These are phyloP conservation scores for Drosophila multiciliata DNA, from an alignment of 2,888 invertebrate genomes.

Conservation along the genomic window DNA sequence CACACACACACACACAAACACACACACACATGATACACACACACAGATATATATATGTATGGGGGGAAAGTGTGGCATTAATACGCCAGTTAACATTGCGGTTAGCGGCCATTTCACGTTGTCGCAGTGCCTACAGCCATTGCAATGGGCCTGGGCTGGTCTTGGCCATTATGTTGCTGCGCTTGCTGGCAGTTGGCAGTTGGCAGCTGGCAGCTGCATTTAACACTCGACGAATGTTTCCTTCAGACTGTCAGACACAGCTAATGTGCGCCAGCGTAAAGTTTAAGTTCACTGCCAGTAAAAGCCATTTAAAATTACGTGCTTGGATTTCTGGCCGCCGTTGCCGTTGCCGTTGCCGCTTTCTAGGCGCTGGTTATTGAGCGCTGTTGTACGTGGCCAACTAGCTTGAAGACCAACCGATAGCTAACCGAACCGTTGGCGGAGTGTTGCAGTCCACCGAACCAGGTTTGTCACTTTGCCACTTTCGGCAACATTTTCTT, in stretches of 20 bases:
- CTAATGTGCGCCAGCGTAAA: slow-evolving; percentile 75
- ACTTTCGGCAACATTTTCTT: slow-evolving; percentile 58
- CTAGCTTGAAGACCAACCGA: slow-evolving; percentile 24
- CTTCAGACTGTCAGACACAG: slow-evolving; percentile 68
- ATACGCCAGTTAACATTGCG: slow-evolving; percentile 78
- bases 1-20: slow-evolving; percentile 2
- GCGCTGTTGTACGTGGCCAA: slow-evolving; percentile 73
- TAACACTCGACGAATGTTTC: slow-evolving; percentile 72
- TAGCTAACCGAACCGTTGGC: slow-evolving; percentile 7
- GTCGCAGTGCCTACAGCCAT: slow-evolving; percentile 62
- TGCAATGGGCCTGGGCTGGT: slow-evolving; percentile 16
- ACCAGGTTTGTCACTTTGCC: slow-evolving; percentile 75
- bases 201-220: slow-evolving; percentile 76
- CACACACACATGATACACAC: slow-evolving; percentile 3
- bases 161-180: slow-evolving; percentile 39
- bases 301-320: slow-evolving; percentile 83
- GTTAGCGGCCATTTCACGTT: slow-evolving; percentile 68
- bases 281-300: slow-evolving; percentile 82
- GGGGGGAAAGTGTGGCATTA: slow-evolving; percentile 66
- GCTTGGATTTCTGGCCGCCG: slow-evolving; percentile 78
- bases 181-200: slow-evolving; percentile 33
- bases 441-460: slow-evolving; percentile 19
- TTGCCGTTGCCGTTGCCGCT: slow-evolving; percentile 25
- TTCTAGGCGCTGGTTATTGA: slow-evolving; percentile 69
- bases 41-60: neutral